A percentile compares a stretch with the other conserved stretches of the same genome.
Evolutionary conservation across 2,797 vertebrate species (phyloP).

Genomic region (Crocidura indochinensis): DNA sequence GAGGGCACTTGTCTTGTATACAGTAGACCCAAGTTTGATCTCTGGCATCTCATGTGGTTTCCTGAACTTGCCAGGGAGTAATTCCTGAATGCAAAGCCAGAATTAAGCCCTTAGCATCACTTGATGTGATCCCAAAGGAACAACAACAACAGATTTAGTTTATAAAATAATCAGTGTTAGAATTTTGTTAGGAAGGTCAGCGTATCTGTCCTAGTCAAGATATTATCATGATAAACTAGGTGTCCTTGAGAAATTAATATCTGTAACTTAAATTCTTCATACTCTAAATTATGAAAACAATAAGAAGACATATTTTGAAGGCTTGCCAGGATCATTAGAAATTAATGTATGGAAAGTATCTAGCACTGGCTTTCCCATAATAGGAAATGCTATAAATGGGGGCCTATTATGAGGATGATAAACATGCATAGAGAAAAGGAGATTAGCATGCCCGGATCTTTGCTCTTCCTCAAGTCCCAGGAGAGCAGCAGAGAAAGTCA

Average conservation of each 20-base stretch:
- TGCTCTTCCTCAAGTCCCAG: background rate
- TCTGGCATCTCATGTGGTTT: conserved; percentile 43
- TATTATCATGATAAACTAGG: conserved; percentile 28
- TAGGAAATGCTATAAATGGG: conserved; percentile 6
- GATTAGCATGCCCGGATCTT: background rate
- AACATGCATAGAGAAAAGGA: background rate
- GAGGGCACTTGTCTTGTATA: too few species aligned
- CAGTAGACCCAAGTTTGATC: conserved; percentile 70
- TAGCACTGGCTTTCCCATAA: background rate
- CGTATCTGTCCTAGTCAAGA: background rate
- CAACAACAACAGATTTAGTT: too few species aligned
- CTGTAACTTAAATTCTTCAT: conserved; percentile 41
- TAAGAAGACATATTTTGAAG: conserved; percentile 18
- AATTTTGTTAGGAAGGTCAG: background rate
- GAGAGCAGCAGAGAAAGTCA: background rate
- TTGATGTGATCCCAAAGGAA: too few species aligned
- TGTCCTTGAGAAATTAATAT: conserved; percentile 42
- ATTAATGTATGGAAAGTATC: conserved; percentile 44
- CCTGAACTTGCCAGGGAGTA: too few species aligned
- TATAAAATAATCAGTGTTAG: conserved; percentile 17
- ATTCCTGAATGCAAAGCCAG: too few species aligned
- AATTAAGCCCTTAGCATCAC: too few species aligned
- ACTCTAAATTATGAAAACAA: conserved; percentile 13
- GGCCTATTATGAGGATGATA: background rate
- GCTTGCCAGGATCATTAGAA: conserved; percentile 59